Percentiles rank a stretch among this genome's conserved stretches.
Conservation (phyloP, 2,113 vertebrate genomes). For the Carlito syrichta region DNA sequence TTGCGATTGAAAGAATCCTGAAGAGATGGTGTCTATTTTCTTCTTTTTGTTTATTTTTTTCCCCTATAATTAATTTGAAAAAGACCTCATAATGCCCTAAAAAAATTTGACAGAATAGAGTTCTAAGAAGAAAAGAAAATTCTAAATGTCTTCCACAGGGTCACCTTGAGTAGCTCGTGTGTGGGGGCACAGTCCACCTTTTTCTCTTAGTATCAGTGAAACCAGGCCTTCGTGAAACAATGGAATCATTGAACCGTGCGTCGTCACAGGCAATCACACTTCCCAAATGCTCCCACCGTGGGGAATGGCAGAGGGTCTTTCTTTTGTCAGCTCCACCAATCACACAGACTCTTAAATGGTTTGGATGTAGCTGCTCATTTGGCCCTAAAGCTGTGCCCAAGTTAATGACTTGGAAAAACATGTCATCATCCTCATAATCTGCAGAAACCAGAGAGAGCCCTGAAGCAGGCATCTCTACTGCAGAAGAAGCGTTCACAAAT, state of each 20-base stretch:
- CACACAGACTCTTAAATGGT: conserved; percentile 1
- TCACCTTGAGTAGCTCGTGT: not conserved
- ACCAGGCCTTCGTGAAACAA: conserved; percentile 46
- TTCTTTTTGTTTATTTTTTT: not conserved
- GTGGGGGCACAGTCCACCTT: not conserved
- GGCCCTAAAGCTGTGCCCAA: conserved; percentile 49
- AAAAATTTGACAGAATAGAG: not conserved
- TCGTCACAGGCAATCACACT: not conserved
- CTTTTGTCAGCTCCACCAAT: conserved; percentile 54
- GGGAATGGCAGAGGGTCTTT: conserved; percentile 35
- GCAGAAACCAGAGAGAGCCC: conserved; percentile 37
- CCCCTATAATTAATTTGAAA: not conserved
- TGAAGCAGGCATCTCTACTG: not conserved
- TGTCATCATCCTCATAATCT: conserved; percentile 58
- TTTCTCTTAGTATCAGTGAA: conserved; percentile 45
- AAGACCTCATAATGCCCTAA: not conserved
- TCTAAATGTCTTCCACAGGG: not conserved
- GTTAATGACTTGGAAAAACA: conserved; percentile 73
- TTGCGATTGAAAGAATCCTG: not conserved
- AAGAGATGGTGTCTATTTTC: not conserved
- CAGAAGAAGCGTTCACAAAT: not conserved
- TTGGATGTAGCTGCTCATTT: conserved; percentile 58
- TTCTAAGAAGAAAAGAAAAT: not conserved
- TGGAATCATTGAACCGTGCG: conserved; percentile 49
- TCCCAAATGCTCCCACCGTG: not conserved